Evolutionary conservation across 2,888 invertebrate species (phyloP).

Genomic region (Dorcus parallelipipedus): DNA sequence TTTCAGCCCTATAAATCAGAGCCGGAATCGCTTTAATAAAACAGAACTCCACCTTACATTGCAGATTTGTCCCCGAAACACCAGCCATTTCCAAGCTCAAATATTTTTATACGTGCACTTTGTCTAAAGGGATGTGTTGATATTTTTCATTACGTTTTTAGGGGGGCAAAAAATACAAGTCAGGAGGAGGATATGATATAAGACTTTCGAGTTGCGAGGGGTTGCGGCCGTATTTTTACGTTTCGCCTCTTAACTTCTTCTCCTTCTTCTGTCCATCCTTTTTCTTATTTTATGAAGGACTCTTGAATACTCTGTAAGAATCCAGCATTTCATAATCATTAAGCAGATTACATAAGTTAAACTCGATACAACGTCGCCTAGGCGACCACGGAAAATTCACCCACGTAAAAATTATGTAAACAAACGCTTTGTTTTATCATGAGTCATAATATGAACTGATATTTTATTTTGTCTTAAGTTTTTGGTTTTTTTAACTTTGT

Average conservation of each 20-base stretch:
- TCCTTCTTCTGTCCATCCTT: constrained; percentile 17
- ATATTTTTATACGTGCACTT: constrained; percentile 47
- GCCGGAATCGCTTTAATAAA: constrained; percentile 47
- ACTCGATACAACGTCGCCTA: too few relatives aligned
- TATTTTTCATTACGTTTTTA: constrained; percentile 35
- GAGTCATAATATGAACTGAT: too few relatives aligned
- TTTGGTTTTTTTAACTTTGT: too few relatives aligned
- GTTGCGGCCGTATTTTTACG: constrained; percentile 27
- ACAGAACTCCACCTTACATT: constrained; percentile 36
- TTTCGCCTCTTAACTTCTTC: constrained; percentile 23
- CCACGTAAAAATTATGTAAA: too few relatives aligned
- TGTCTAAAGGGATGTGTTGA: constrained; percentile 43
- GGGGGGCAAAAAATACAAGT: constrained; percentile 29
- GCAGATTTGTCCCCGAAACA: constrained; percentile 34
- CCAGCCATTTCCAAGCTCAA: constrained; percentile 46
- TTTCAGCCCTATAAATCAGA: constrained; percentile 48
- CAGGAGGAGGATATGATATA: constrained; percentile 28
- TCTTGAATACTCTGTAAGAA: too few relatives aligned
- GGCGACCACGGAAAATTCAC: too few relatives aligned
- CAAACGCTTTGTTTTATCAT: too few relatives aligned
- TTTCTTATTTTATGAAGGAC: constrained; percentile 7
- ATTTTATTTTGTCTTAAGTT: too few relatives aligned
- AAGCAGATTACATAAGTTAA: too few relatives aligned
- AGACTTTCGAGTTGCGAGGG: constrained; percentile 26
- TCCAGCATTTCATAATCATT: too few relatives aligned